Evolutionary conservation across 2,113 vertebrate species (phyloP).

Genomic region (Pteropus alecto): DNA sequence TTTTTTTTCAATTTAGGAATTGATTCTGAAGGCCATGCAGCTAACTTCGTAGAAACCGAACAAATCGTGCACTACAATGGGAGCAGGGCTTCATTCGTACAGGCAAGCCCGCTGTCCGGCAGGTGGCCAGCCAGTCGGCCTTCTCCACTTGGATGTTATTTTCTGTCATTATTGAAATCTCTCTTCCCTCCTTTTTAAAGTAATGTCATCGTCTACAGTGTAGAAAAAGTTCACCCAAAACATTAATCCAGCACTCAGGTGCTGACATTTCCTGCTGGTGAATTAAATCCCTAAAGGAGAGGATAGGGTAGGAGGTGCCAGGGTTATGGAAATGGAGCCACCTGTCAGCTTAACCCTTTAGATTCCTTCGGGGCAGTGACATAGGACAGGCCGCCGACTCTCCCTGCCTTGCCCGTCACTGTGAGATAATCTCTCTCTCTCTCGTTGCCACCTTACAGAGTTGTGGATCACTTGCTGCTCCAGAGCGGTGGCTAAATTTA

Average conservation of each 20-base stretch:
- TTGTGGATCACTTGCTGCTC: not conserved
- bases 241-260: not conserved
- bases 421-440: not conserved
- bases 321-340: not conserved
- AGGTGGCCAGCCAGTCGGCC: rapidly evolving
- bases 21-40: conserved; percentile 97
- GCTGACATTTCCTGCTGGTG: not conserved
- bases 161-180: not conserved
- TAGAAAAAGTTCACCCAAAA: not conserved
- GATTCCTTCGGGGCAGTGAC: rapidly evolving
- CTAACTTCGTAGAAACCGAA: conserved; percentile 97
- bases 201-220: not conserved
- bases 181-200: not conserved
- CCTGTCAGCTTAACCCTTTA: not conserved
- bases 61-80: conserved; percentile 93
- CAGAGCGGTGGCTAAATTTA: not conserved
- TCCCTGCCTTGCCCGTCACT: rapidly evolving
- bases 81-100: conserved; percentile 92
- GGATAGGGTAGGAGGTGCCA: not conserved
- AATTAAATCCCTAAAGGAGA: not conserved
- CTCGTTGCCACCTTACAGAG: too few relatives aligned
- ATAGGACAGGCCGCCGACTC: not conserved
- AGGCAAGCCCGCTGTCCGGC: conserved; percentile 74
- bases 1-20: conserved; percentile 85
- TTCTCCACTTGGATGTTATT: not conserved